These are phyloP conservation scores for Paraplagusia blochii DNA, from an alignment of 2,113 vertebrate genomes.

Conservation along the genomic window DNA sequence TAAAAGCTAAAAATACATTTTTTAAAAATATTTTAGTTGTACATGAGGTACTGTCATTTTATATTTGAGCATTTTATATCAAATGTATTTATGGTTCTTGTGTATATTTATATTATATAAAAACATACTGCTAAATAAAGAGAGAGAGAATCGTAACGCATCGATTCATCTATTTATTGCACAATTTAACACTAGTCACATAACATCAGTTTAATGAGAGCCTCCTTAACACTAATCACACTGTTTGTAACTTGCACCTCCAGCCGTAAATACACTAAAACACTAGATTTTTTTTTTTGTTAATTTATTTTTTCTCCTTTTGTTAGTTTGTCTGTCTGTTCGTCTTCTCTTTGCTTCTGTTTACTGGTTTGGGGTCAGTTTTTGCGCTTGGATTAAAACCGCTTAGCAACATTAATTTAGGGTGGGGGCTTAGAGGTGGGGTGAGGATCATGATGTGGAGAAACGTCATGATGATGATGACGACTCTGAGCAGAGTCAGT, in stretches of 20 bases:
- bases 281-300: slow-evolving; percentile 61
- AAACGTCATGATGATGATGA: no score
- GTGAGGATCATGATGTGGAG: slow-evolving; percentile 52
- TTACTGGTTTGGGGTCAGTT: slow-evolving; percentile 52
- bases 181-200: slow-evolving; percentile 56
- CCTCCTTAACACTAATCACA: slow-evolving; percentile 75
- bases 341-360: slow-evolving; percentile 70
- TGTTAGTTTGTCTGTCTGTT: slow-evolving; percentile 61
- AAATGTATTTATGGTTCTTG: slow-evolving; percentile 79
- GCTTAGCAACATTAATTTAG: slow-evolving; percentile 45
- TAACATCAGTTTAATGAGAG: slow-evolving; percentile 52
- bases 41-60: slow-evolving; percentile 78
- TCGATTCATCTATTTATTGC: slow-evolving; percentile 71
- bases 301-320: slow-evolving; percentile 51
- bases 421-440: slow-evolving; percentile 54
- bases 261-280: slow-evolving; percentile 74
- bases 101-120: slow-evolving; percentile 76
- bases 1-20: slow-evolving; percentile 62
- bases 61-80: slow-evolving; percentile 75
- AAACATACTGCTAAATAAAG: slow-evolving; percentile 75
- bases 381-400: slow-evolving; percentile 61
- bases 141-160: slow-evolving; percentile 62
- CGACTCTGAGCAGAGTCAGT: no score
- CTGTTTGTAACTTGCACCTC: slow-evolving; percentile 74
- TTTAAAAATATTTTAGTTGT: slow-evolving; percentile 68